Conservation (phyloP, 2,113 vertebrate genomes). For the Lasiurus borealis region DNA sequence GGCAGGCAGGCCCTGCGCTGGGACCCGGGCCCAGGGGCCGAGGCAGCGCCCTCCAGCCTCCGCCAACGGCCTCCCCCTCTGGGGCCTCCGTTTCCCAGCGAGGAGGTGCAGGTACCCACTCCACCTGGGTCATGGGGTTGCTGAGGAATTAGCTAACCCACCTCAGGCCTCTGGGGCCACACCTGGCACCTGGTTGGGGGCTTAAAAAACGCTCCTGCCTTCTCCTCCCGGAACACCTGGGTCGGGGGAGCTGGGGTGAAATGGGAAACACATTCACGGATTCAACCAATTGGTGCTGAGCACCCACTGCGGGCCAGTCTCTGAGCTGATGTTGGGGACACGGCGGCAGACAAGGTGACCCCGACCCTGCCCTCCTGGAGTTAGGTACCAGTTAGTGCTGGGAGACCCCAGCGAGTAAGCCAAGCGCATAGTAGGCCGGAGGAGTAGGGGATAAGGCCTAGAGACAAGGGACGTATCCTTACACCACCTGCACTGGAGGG, state of each 20-base stretch:
- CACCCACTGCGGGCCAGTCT: not conserved
- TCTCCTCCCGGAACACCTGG: not conserved
- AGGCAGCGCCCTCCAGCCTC: not conserved
- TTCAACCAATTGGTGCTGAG: not conserved
- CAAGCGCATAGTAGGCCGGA: rapidly evolving
- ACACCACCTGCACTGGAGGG: too few relatives aligned
- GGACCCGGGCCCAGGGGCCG: too few relatives aligned
- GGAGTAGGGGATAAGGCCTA: not conserved
- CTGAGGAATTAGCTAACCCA: not conserved
- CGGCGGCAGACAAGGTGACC: not conserved
- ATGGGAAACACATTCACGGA: not conserved
- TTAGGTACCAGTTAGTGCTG: rapidly evolving
- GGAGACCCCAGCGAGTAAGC: not conserved
- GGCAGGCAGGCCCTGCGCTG: not conserved
- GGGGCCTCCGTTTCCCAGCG: not conserved
- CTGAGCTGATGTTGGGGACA: not conserved
- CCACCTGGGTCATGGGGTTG: not conserved
- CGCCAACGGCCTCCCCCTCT: not conserved
- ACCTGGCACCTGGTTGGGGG: not conserved
- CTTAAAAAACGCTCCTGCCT: not conserved
- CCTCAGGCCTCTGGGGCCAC: rapidly evolving
- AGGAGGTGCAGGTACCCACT: not conserved
- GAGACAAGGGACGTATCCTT: too few relatives aligned
- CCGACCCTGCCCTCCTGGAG: not conserved
- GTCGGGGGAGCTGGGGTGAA: not conserved